phyloP scores from a whole-genome alignment of 1,140 invertebrate genomes.

The Saccostrea glomerata region DNA sequence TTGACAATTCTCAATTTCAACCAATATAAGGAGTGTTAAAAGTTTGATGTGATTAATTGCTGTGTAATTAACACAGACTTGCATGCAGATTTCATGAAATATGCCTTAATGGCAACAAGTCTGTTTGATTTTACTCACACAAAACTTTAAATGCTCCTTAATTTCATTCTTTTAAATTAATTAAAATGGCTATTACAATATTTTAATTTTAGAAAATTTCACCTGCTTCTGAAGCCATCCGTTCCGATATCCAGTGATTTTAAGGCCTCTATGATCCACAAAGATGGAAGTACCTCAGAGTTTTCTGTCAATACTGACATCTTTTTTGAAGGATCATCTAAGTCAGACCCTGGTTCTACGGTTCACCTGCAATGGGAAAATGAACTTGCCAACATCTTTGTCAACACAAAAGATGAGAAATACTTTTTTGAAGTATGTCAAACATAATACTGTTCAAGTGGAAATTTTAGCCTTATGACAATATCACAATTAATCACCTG shows the following conservation, averaged over 20 bases:
- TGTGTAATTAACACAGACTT: no score
- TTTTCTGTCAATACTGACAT: conserved; percentile 43
- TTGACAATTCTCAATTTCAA: no score
- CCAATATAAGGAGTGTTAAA: no score
- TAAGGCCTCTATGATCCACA: conserved; percentile 41
- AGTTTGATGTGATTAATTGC: no score
- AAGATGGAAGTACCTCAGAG: conserved; percentile 12
- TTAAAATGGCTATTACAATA: background rate
- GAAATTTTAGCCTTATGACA: no score
- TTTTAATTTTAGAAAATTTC: conserved; percentile 49
- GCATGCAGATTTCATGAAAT: no score
- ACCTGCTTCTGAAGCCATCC: conserved; percentile 48
- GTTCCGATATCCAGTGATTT: conserved; percentile 43
- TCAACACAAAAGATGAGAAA: conserved; percentile 44
- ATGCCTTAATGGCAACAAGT: no score
- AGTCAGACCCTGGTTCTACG: conserved; percentile 44
- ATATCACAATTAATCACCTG: no score
- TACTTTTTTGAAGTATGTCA: conserved; percentile 56
- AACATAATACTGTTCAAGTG: no score
- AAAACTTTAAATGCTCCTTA: no score
- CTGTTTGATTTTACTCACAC: no score
- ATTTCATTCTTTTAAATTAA: no score
- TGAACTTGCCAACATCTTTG: conserved; percentile 42
- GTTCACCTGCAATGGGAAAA: conserved; percentile 54
- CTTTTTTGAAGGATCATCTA: conserved; percentile 46